A percentile compares a stretch with the other conserved stretches of the same genome.
phyloP scores from a whole-genome alignment of 2,888 invertebrate genomes.

The Apodemia mormo region DNA sequence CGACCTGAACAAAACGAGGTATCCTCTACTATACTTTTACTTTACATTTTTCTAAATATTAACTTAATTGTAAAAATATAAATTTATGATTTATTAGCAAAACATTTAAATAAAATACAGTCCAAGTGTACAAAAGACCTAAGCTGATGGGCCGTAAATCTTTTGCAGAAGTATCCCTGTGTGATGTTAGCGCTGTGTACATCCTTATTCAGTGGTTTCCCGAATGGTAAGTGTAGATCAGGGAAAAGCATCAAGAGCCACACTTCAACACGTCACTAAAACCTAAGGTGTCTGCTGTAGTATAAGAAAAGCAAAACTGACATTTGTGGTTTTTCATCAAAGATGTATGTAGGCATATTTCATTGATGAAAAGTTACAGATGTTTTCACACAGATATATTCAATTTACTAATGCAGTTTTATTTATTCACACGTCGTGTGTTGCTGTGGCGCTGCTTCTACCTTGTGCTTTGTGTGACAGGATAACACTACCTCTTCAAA shows the following conservation, averaged over 20 bases:
- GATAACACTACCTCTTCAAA: conserved; percentile 80
- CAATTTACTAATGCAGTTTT: conserved; percentile 76
- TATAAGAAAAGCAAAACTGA: conserved; percentile 59
- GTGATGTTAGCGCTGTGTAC: conserved; percentile 86
- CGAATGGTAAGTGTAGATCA: conserved; percentile 86
- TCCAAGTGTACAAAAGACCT: conserved; percentile 64
- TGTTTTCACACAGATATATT: conserved; percentile 59
- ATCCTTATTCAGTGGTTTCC: conserved; percentile 83
- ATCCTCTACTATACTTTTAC: conserved; percentile 78
- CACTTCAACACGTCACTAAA: conserved; percentile 53
- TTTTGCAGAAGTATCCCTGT: conserved; percentile 89
- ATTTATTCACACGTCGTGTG: conserved; percentile 82
- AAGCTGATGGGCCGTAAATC: conserved; percentile 88
- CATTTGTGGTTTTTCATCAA: conserved; percentile 64
- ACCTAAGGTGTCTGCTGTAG: conserved; percentile 55
- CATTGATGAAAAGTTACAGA: conserved; percentile 61
- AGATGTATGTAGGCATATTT: conserved; percentile 38
- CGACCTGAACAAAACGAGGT: conserved; percentile 82
- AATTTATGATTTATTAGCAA: conserved; percentile 42
- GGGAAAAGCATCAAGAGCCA: conserved; percentile 64
- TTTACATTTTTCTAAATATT: conserved; percentile 49
- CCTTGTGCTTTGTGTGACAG: conserved; percentile 83
- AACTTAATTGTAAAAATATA: conserved; percentile 46
- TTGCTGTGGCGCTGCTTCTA: conserved; percentile 83
- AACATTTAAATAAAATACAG: conserved; percentile 48